A percentile compares a stretch with the other conserved stretches of the same genome.
Evolutionary conservation across 1,140 invertebrate species (phyloP).

Genomic region (Pachyrhynchus sulphureomaculatus): DNA sequence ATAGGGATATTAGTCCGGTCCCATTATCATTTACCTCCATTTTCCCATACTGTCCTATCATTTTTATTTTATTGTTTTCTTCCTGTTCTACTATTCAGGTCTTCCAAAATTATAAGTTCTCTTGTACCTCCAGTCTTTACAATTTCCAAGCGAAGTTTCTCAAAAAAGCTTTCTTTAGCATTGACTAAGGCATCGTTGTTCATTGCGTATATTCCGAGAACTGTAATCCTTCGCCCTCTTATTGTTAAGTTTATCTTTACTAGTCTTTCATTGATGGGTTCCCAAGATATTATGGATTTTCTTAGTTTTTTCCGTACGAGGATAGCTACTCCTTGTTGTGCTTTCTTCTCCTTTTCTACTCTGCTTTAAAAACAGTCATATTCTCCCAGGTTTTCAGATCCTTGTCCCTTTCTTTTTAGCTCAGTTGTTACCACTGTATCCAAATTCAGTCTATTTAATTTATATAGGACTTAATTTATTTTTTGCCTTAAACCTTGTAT

Average conservation of each 20-base stretch:
- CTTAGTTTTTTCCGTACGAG: too few species aligned
- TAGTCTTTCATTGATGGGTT: not conserved
- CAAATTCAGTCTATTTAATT: slow-evolving; percentile 1
- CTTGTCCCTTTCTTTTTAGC: slow-evolving; percentile 9
- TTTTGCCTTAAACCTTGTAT: slow-evolving; percentile 3
- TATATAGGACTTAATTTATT: not conserved
- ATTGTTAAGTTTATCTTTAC: not conserved
- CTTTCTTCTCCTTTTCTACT: not conserved
- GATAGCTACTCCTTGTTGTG: too few species aligned
- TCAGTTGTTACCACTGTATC: slow-evolving; percentile 2
- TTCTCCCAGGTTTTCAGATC: slow-evolving; percentile 6
- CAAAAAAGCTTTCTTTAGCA: slow-evolving; percentile 10
- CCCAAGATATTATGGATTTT: too few species aligned
- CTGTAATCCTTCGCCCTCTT: too few species aligned
- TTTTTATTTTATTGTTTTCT: slow-evolving; percentile 1
- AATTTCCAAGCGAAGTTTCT: slow-evolving; percentile 12
- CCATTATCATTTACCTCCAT: slow-evolving; percentile 1
- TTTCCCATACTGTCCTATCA: slow-evolving; percentile 6
- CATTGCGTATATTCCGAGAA: slow-evolving; percentile 16
- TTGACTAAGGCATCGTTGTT: slow-evolving; percentile 6
- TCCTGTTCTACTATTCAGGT: slow-evolving; percentile 4
- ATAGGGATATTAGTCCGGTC: not conserved
- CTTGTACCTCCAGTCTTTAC: slow-evolving; percentile 1
- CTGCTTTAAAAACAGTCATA: not conserved
- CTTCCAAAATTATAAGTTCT: slow-evolving; percentile 14